These are phyloP conservation scores for Thymelicus sylvestris DNA, from an alignment of 2,888 invertebrate species.

Conservation along the genomic window DNA sequence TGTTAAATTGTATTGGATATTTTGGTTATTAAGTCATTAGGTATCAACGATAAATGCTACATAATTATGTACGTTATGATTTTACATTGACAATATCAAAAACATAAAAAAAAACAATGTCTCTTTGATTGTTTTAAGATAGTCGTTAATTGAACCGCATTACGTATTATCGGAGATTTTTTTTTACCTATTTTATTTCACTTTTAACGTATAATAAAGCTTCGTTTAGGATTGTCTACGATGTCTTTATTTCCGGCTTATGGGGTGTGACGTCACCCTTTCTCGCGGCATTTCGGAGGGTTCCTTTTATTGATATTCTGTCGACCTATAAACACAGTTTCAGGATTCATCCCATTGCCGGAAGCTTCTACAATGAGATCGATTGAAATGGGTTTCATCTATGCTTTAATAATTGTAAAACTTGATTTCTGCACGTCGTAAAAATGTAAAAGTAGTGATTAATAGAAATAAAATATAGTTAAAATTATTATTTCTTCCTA, in stretches of 20 bases:
- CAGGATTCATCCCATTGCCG: constrained; percentile 27
- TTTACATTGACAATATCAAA: too few species aligned
- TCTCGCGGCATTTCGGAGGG: constrained; percentile 47
- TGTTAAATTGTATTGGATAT: too few species aligned
- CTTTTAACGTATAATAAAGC: not conserved
- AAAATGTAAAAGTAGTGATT: not conserved
- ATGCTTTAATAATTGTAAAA: not conserved
- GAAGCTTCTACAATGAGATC: constrained; percentile 14
- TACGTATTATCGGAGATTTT: too few species aligned
- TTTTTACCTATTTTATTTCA: too few species aligned
- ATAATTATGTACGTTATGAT: too few species aligned
- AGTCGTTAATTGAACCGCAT: too few species aligned
- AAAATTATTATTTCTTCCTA: too few species aligned
- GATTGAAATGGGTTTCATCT: constrained; percentile 7
- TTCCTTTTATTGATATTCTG: constrained; percentile 67
- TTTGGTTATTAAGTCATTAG: too few species aligned
- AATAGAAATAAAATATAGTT: too few species aligned
- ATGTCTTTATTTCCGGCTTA: constrained; percentile 44
- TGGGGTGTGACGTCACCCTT: constrained; percentile 48
- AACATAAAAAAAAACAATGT: too few species aligned
- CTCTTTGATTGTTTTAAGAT: too few species aligned
- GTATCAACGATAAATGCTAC: too few species aligned
- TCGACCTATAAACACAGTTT: constrained; percentile 80
- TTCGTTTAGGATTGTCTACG: constrained; percentile 41
- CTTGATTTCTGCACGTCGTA: not conserved